These are phyloP conservation scores for Panurus biarmicus DNA, from an alignment of 2,113 vertebrate genomes.

Conservation along the genomic window DNA sequence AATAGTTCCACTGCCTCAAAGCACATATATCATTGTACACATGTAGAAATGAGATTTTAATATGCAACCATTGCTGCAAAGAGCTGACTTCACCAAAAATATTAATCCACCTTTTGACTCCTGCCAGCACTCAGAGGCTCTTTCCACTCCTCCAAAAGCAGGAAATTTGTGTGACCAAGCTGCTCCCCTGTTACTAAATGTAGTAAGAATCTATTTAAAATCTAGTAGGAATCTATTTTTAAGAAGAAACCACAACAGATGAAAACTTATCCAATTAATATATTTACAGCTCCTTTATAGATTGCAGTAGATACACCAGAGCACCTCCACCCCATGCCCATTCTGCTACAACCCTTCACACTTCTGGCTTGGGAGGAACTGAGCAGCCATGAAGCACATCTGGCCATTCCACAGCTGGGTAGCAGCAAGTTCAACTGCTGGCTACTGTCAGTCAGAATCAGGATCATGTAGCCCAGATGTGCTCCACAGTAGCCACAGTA, in stretches of 20 bases:
- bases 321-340: background rate
- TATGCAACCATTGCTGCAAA: background rate
- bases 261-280: background rate
- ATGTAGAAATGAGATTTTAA: background rate
- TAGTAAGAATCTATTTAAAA: background rate
- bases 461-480: rapidly evolving
- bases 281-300: background rate
- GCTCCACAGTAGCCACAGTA: background rate
- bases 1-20: background rate
- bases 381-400: background rate
- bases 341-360: background rate
- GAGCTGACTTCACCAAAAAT: background rate
- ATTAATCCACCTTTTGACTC: background rate
- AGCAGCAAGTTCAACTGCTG: background rate
- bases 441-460: background rate
- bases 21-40: background rate
- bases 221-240: background rate
- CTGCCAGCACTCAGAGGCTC: background rate
- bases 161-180: background rate
- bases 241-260: background rate
- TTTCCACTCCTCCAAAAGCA: too few relatives aligned
- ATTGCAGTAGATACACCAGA: background rate
- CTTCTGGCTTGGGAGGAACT: background rate
- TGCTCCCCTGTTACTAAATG: background rate
- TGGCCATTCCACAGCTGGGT: background rate